Evolutionary conservation across 1,140 invertebrate species (phyloP), one percentile per base, ranked within the genome.

Genomic region (Catajapyx aquilonaris): DNA sequence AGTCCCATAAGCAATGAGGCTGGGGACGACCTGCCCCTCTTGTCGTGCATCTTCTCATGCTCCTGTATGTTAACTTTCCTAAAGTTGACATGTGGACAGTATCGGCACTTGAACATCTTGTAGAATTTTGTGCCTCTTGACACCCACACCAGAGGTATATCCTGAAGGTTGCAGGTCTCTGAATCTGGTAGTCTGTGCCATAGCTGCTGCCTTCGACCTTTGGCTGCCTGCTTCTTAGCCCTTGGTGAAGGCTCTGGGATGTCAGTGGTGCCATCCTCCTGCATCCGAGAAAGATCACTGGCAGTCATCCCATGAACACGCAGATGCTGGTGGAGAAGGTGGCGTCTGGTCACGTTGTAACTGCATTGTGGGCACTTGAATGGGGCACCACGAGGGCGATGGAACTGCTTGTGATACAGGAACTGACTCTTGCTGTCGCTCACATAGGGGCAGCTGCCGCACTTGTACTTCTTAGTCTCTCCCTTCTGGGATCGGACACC

Each of bases 1-100:
- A 17, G 19, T 34, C n/a, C 13, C 21, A 1, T 34, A 17, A 34
- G 41, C 42, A 5, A 41, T 41, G 28, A 53, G 48, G 20, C 44
- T 48, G 3, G 46, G 35, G 28, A 46, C 45, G 5, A 28, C 7
- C 68, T 52, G 41, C 58, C 46, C n/a, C 63, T 62, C n/a, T n/a
- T n/a, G n/a, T n/a, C n/a, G 54, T 87, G 83, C 70, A 86, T 81
- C 52, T 73, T 73, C 53, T 87, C 80, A 54, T 88, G 83, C 42
- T 81, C 76, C n/a, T 70, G 66, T 20, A 87, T 76, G 51, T 81
- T 81, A 21, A 73, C 71, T 56, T 76, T 73, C 21, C 75, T 57
- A 5, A 69, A 59, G 49, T 83, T 83, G 1, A 81, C 73, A 52
- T 83, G 81, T 0, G 84, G 81, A 54, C 84, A 87, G 48, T 69